Evolutionary conservation across 1,140 invertebrate species (phyloP).

Genomic region (Rhagoletis zephyria): DNA sequence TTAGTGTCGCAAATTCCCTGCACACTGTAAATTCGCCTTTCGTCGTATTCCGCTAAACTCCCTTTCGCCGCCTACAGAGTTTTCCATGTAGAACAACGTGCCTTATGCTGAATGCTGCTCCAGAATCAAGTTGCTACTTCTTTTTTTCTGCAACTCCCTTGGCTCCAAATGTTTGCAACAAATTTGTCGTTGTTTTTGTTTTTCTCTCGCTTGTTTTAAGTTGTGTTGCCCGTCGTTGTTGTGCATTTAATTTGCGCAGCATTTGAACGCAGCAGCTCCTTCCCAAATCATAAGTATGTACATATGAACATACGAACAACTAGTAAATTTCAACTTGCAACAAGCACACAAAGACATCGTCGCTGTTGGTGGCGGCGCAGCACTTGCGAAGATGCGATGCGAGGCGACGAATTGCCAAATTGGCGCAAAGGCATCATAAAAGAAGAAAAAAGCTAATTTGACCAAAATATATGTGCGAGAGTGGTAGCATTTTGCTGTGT

Average conservation of each 20-base stretch:
- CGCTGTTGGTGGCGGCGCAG: background rate
- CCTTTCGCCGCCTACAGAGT: background rate
- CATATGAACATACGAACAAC: background rate
- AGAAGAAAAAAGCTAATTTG: too few relatives aligned
- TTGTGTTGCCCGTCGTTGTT: conserved; percentile 24
- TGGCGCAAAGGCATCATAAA: too few relatives aligned
- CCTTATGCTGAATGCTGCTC: conserved; percentile 2
- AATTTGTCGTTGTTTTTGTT: background rate
- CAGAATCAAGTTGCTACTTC: background rate
- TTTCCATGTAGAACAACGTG: background rate
- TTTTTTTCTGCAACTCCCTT: background rate
- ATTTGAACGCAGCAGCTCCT: background rate
- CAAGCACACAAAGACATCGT: background rate
- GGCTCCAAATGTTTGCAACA: background rate
- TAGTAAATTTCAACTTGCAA: conserved; percentile 22
- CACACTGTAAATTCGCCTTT: too few relatives aligned
- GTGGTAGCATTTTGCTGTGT: too few relatives aligned
- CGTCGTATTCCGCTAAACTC: background rate
- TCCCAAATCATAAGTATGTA: background rate
- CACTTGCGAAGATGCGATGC: conserved; percentile 3
- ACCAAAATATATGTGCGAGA: too few relatives aligned
- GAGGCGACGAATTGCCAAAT: too few relatives aligned
- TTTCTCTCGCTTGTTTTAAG: conserved; percentile 18
- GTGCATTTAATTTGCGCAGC: conserved; percentile 41
- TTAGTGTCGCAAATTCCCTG: too few relatives aligned